Base-by-base conservation (phyloP, 1,140 invertebrate species). In the Hylaeus anthracinus region DNA sequence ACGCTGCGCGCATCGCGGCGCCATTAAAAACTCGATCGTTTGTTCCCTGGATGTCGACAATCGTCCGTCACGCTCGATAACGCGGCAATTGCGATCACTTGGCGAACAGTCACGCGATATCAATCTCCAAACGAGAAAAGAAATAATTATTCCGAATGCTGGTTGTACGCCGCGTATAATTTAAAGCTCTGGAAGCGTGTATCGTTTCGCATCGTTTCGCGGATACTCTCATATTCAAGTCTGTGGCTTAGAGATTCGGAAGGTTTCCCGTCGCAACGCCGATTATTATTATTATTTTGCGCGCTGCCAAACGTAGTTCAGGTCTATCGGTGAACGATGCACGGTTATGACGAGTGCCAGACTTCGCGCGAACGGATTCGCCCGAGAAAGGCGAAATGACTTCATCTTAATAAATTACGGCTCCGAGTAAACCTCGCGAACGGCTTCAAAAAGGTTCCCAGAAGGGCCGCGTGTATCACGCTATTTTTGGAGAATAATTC, bases 381-480 rank as follows among this genome's bases (percentile, higher is more conserved):
- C 56, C 74, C 67, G 65, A 65, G 75, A 63, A 84, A 71, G 66
- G 71, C 87, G 82, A 89, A 92, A 91, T 90, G 86, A 90, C 89
- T 91, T 89, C 89, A 90, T 92, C 91, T 92, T 91, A 91, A 92
- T 92, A 91, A 91, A 92, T 92, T 92, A 92, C 87, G 83, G 83
- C 77, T 81, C 63, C 79, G 85, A 63, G 88, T 89, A 90, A 92
- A 91, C 88, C 79, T 84, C 48, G 86, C 86, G 81, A 85, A 85
- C 85, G 61, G 84, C 90, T 90, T 92, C 91, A 92, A 91, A 92
- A 92, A 92, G 90, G 75, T 93, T 92, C 92, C 77, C 75, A 81
- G 92, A 92, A 93, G 82, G 85, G 45, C 74, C 71, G 69, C 76
- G 83, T 77, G 81, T 84, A 77, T 73, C 78, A 80, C 77, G 87